Evolutionary conservation across 2,888 invertebrate species (phyloP).

Genomic region (Neria commutata): DNA sequence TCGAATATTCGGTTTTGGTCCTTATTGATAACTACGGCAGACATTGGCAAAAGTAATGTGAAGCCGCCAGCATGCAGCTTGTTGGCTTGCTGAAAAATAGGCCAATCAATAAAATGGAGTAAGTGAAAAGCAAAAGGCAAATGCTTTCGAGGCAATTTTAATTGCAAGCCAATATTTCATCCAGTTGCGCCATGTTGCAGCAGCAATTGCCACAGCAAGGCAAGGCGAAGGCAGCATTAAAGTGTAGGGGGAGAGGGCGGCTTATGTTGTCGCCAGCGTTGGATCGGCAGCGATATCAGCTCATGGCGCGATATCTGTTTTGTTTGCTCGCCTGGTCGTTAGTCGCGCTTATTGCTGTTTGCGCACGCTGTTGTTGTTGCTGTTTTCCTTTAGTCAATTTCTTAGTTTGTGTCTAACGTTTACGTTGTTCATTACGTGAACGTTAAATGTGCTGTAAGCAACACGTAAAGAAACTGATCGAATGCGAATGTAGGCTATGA

Average conservation of each 20-base stretch:
- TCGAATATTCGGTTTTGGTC: no score
- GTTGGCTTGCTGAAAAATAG: no score
- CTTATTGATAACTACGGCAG: no score
- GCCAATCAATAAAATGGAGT: not conserved
- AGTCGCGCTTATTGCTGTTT: no score
- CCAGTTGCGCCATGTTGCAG: not conserved
- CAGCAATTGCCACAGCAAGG: not conserved
- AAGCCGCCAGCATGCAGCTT: no score
- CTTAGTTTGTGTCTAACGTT: not conserved
- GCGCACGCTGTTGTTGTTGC: not conserved
- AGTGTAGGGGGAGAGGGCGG: no score
- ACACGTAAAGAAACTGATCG: not conserved
- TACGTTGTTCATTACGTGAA: not conserved
- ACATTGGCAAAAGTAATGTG: no score
- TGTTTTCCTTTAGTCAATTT: not conserved
- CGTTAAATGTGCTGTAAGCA: not conserved
- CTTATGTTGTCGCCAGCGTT: no score
- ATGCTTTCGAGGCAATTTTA: not conserved
- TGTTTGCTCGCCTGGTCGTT: not conserved
- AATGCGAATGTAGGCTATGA: no score
- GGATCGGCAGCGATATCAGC: not conserved
- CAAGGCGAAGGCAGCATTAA: not conserved
- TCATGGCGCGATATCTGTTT: not conserved
- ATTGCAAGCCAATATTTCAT: constrained; percentile 7
- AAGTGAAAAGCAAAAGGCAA: not conserved